These are phyloP conservation scores for Dioctria rufipes DNA, from an alignment of 2,888 invertebrate genomes.

Conservation along the genomic window DNA sequence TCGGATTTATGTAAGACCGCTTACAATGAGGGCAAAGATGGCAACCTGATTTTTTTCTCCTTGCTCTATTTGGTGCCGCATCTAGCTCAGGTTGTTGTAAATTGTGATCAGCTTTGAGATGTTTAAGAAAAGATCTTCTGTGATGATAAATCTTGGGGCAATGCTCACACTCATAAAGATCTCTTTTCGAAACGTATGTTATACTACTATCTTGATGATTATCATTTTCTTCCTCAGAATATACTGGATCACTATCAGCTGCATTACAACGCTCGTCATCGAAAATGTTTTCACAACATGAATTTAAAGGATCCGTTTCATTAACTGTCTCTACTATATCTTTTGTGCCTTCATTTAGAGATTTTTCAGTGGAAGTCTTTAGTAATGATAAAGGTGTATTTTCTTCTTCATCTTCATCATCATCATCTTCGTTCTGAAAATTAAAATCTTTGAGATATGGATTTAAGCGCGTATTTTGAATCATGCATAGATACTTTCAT, in stretches of 20 bases:
- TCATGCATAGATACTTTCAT: constrained; percentile 5
- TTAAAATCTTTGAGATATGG: not conserved
- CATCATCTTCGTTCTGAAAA: not conserved
- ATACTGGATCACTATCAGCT: not conserved
- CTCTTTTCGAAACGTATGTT: constrained; percentile 49
- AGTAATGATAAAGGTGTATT: constrained; percentile 23
- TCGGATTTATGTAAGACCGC: constrained; percentile 67
- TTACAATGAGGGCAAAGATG: constrained; percentile 68
- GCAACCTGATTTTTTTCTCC: constrained; percentile 57
- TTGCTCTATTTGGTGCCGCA: constrained; percentile 14
- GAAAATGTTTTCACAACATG: not conserved
- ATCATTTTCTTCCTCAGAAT: not conserved
- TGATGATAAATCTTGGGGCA: constrained; percentile 69
- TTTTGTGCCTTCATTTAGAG: not conserved
- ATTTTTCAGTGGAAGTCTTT: not conserved
- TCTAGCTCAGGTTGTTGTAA: constrained; percentile 62
- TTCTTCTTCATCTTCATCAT: constrained; percentile 28
- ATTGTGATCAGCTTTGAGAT: constrained; percentile 67
- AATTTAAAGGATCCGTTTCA: not conserved
- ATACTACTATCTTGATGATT: not conserved
- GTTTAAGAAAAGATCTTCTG: constrained; percentile 68
- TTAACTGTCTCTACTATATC: not conserved
- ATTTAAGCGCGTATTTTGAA: not conserved
- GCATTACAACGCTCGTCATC: not conserved
- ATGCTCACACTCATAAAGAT: constrained; percentile 66